Evolutionary conservation across 1,140 invertebrate species (phyloP).

Genomic region (Zaprionus inermis): DNA sequence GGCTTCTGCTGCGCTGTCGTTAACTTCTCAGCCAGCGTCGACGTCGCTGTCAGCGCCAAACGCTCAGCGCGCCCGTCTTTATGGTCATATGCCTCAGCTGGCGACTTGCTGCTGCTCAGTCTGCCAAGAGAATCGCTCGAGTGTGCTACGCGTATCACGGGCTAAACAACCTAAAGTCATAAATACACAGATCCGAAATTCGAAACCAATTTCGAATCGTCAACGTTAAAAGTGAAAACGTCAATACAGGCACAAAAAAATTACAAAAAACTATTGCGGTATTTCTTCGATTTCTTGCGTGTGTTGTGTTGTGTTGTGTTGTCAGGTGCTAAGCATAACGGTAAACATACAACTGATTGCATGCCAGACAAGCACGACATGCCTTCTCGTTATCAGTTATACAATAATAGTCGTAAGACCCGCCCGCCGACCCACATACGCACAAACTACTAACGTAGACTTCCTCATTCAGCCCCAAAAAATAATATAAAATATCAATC

Average conservation of each 20-base stretch:
- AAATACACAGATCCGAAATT: slow-evolving; percentile 12
- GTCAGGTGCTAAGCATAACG: slow-evolving; percentile 72
- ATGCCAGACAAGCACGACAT: neutral
- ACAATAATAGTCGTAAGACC: slow-evolving; percentile 49
- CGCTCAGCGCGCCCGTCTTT: slow-evolving; percentile 13
- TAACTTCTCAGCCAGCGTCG: slow-evolving; percentile 2
- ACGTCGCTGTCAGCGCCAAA: slow-evolving; percentile 22
- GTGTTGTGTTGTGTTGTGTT: neutral
- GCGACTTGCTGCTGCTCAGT: slow-evolving; percentile 57
- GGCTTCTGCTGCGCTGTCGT: neutral
- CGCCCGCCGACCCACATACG: slow-evolving; percentile 51
- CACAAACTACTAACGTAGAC: neutral
- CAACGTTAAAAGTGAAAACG: slow-evolving; percentile 73
- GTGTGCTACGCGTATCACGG: slow-evolving; percentile 57
- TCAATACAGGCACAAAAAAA: slow-evolving; percentile 26
- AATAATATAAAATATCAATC: neutral
- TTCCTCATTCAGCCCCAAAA: neutral
- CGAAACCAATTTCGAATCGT: slow-evolving; percentile 20
- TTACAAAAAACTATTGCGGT: slow-evolving; percentile 19
- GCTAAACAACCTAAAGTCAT: slow-evolving; percentile 12
- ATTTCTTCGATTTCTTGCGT: slow-evolving; percentile 32
- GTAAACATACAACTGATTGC: slow-evolving; percentile 65
- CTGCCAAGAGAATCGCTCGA: slow-evolving; percentile 67
- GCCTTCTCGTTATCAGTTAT: slow-evolving; percentile 66
- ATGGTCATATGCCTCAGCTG: slow-evolving; percentile 51